Evolutionary conservation across 2,888 invertebrate species (phyloP).

Genomic region (Zelleria hepariella): DNA sequence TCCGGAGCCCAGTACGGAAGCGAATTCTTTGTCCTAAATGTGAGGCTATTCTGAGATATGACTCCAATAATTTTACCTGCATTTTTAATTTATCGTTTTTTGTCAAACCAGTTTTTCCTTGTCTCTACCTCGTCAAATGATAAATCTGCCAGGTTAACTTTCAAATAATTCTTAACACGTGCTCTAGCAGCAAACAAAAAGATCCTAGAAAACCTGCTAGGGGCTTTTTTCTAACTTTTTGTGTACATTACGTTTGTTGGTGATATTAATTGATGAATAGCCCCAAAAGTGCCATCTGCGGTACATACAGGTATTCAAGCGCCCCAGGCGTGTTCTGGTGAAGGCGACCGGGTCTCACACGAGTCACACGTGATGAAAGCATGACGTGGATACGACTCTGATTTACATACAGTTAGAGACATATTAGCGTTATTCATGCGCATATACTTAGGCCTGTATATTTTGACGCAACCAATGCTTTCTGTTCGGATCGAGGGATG

Average conservation of each 20-base stretch:
- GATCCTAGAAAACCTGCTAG: no score
- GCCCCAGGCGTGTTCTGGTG: slow-evolving; percentile 39
- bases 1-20: slow-evolving; percentile 47
- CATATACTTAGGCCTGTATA: background rate
- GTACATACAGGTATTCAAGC: slow-evolving; percentile 35
- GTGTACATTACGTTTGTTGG: background rate
- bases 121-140: no score
- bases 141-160: no score
- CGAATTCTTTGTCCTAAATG: slow-evolving; percentile 24
- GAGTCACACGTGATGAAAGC: slow-evolving; percentile 29
- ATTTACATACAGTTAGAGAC: no score
- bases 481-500: no score
- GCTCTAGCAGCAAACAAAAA: no score
- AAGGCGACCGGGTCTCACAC: slow-evolving; percentile 42
- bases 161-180: no score
- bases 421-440: background rate
- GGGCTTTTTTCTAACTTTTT: background rate
- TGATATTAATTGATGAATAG: slow-evolving; percentile 4
- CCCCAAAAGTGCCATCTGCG: slow-evolving; percentile 27
- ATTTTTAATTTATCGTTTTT: background rate
- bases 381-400: slow-evolving; percentile 33
- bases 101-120: background rate
- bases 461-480: no score
- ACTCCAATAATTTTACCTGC: slow-evolving; percentile 7
- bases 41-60: slow-evolving; percentile 21